Conservation (phyloP, 53 echinoderm and acorn worm genomes). For the Glandiceps talaboti region DNA sequence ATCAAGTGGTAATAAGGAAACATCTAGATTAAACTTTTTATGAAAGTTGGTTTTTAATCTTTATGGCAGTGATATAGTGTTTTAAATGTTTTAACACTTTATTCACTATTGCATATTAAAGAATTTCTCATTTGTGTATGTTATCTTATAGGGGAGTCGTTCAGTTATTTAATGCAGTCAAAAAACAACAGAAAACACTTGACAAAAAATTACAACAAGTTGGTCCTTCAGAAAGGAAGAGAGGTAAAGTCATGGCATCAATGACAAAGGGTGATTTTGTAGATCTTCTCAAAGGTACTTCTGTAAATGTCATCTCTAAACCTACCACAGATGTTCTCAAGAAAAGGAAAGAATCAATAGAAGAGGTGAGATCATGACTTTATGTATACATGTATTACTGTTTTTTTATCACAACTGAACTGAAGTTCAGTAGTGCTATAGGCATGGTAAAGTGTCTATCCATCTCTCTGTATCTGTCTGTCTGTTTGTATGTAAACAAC, state of each 20-base stretch:
- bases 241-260: slow-evolving; percentile 47
- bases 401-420: too few relatives aligned
- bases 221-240: slow-evolving; percentile 54
- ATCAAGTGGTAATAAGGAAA: too few relatives aligned
- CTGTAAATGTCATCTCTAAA: neutral
- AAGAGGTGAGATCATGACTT: too few relatives aligned
- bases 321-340: neutral
- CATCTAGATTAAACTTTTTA: too few relatives aligned
- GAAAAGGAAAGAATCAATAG: neutral
- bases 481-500: too few relatives aligned
- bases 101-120: too few relatives aligned
- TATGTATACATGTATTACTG: too few relatives aligned
- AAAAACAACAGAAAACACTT: slow-evolving; percentile 73
- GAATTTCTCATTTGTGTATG: too few relatives aligned
- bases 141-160: slow-evolving; percentile 87
- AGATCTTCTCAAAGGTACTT: slow-evolving; percentile 58
- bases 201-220: slow-evolving; percentile 54
- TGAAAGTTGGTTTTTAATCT: too few relatives aligned
- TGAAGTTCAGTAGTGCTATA: too few relatives aligned
- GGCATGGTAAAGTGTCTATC: neutral
- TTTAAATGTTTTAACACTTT: too few relatives aligned
- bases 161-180: slow-evolving; percentile 93
- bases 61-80: too few relatives aligned
- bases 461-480: neutral
- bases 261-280: slow-evolving; percentile 74